Percentiles rank a stretch among this genome's conserved stretches.
phyloP scores from a whole-genome alignment of 2,888 invertebrate species.

The Andrena flavipes region DNA sequence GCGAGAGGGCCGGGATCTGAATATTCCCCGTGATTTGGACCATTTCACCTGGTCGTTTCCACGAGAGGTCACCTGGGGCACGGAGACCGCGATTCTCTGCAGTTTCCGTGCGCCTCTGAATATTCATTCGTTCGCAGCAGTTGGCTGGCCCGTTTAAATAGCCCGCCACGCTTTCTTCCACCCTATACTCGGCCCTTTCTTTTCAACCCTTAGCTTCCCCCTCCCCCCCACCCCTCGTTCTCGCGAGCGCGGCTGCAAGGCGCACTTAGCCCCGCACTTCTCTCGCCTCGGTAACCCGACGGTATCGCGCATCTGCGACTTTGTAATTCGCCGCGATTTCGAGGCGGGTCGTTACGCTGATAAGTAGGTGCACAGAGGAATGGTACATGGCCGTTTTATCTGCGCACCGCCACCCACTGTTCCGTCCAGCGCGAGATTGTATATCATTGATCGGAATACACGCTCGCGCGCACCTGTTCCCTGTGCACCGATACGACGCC shows the following conservation, averaged over 20 bases:
- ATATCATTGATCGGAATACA: slow-evolving; percentile 43
- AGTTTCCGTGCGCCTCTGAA: slow-evolving; percentile 71
- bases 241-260: slow-evolving; percentile 17
- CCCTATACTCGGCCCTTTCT: background rate
- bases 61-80: slow-evolving; percentile 74
- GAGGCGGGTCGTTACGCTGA: slow-evolving; percentile 52
- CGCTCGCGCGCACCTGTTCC: slow-evolving; percentile 31
- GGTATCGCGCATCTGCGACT: slow-evolving; percentile 48
- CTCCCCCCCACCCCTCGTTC: too few relatives aligned
- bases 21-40: slow-evolving; percentile 78
- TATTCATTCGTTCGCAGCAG: slow-evolving; percentile 75
- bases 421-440: slow-evolving; percentile 40
- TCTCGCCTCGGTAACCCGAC: slow-evolving; percentile 48
- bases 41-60: slow-evolving; percentile 77
- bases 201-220: slow-evolving; percentile 14
- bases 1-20: slow-evolving; percentile 59
- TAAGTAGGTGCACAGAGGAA: slow-evolving; percentile 52
- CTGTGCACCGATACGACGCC: slow-evolving; percentile 14
- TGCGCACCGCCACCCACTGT: slow-evolving; percentile 20
- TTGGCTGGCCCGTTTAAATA: slow-evolving; percentile 72
- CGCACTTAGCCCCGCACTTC: slow-evolving; percentile 44
- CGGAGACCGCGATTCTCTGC: slow-evolving; percentile 54
- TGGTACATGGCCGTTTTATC: slow-evolving; percentile 41
- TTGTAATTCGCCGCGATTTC: slow-evolving; percentile 52
- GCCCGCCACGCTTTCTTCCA: slow-evolving; percentile 56